Evolutionary conservation across 2,888 invertebrate species (phyloP).

Genomic region (Heliconius cydno): DNA sequence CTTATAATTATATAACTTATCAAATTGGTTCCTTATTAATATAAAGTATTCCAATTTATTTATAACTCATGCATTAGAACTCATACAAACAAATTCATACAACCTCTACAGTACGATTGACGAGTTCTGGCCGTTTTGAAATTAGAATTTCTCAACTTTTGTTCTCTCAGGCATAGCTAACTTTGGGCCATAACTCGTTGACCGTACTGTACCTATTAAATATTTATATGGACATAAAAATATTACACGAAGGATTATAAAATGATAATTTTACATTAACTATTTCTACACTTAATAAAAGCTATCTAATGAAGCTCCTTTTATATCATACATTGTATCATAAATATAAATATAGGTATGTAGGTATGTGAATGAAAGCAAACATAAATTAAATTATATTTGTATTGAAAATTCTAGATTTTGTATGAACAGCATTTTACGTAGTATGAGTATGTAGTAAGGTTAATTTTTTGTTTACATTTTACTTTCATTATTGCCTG

Average conservation of each 20-base stretch:
- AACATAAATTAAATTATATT: neutral
- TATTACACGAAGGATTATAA: neutral
- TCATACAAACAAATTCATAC: constrained; percentile 9
- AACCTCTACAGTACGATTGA: neutral
- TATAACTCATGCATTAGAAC: constrained; percentile 1
- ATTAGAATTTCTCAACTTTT: neutral
- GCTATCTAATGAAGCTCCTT: constrained; percentile 23
- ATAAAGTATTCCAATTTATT: constrained; percentile 9
- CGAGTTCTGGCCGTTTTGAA: neutral
- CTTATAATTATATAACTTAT: constrained; percentile 26
- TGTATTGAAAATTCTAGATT: neutral
- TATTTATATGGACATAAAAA: neutral
- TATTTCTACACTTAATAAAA: constrained; percentile 17
- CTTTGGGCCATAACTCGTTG: neutral
- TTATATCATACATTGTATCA: constrained; percentile 18
- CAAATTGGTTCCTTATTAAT: constrained; percentile 30
- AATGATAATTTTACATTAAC: constrained; percentile 13
- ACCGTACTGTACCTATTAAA: neutral
- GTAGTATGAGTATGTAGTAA: neutral
- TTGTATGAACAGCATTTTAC: neutral
- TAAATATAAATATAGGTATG: constrained; percentile 1
- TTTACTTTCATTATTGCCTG: too few species aligned
- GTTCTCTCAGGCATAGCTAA: neutral
- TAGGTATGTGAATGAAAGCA: neutral
- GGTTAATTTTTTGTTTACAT: neutral